Conservation (phyloP, 2,113 vertebrate species). For the Tyto alba region DNA sequence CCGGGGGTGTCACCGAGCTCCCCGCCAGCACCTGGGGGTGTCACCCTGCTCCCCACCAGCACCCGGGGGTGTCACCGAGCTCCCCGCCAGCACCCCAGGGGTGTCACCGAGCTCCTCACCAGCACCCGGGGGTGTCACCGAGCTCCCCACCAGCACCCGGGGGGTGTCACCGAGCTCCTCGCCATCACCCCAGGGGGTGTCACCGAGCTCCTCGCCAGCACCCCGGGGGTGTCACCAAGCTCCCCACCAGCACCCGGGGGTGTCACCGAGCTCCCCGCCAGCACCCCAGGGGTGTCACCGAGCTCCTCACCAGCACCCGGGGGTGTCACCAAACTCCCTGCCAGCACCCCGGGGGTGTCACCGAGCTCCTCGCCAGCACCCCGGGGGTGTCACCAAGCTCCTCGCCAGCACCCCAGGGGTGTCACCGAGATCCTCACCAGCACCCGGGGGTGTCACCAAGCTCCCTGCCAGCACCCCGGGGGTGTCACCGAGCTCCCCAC, state of each 20-base stretch:
- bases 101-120: neutral
- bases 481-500: neutral
- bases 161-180: too few species aligned
- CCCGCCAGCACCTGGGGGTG: too few species aligned
- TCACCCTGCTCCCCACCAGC: neutral
- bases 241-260: neutral
- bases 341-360: too few species aligned
- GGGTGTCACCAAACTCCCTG: neutral
- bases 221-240: too few species aligned
- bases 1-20: neutral
- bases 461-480: too few species aligned
- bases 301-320: neutral
- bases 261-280: neutral
- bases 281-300: too few species aligned
- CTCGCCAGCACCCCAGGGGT: too few species aligned
- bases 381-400: neutral
- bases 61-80: neutral
- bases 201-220: neutral
- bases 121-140: neutral
- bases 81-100: too few species aligned
- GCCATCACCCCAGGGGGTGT: neutral
- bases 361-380: neutral
- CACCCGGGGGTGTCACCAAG: neutral
- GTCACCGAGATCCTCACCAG: neutral
- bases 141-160: too few species aligned